These are phyloP conservation scores for Trimorus sp. DNA, from an alignment of 2,888 invertebrate genomes.

Conservation along the genomic window DNA sequence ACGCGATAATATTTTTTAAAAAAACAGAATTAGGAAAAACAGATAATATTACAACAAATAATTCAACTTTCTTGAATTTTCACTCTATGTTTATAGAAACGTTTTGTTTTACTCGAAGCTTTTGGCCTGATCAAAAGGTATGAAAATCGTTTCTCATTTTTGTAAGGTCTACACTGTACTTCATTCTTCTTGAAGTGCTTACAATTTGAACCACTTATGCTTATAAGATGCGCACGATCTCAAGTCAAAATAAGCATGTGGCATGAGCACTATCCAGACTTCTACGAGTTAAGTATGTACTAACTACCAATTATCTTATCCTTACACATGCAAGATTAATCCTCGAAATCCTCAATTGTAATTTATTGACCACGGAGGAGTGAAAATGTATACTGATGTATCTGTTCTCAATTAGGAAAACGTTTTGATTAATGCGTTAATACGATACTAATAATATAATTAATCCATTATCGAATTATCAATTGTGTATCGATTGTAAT, in stretches of 20 bases:
- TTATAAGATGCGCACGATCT: slow-evolving; percentile 46
- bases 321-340: slow-evolving; percentile 65
- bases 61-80: too few species aligned
- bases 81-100: not conserved
- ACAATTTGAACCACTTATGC: slow-evolving; percentile 57
- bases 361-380: slow-evolving; percentile 63
- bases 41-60: too few species aligned
- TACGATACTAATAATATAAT: slow-evolving; percentile 19
- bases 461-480: slow-evolving; percentile 22
- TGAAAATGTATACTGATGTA: slow-evolving; percentile 45
- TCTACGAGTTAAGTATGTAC: slow-evolving; percentile 69
- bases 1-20: too few species aligned
- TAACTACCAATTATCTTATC: slow-evolving; percentile 71
- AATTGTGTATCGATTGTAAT: slow-evolving; percentile 6
- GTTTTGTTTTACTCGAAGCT: not conserved
- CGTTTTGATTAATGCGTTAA: slow-evolving; percentile 41
- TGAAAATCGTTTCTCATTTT: slow-evolving; percentile 19
- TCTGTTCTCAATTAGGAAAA: slow-evolving; percentile 39
- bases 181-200: slow-evolving; percentile 33
- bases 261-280: slow-evolving; percentile 45
- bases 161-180: slow-evolving; percentile 28
- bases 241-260: slow-evolving; percentile 54
- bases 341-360: slow-evolving; percentile 68
- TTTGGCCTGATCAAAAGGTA: not conserved
- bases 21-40: too few species aligned